These are phyloP conservation scores for Aleiodes testaceus DNA, from an alignment of 2,888 invertebrate genomes.

Conservation along the genomic window DNA sequence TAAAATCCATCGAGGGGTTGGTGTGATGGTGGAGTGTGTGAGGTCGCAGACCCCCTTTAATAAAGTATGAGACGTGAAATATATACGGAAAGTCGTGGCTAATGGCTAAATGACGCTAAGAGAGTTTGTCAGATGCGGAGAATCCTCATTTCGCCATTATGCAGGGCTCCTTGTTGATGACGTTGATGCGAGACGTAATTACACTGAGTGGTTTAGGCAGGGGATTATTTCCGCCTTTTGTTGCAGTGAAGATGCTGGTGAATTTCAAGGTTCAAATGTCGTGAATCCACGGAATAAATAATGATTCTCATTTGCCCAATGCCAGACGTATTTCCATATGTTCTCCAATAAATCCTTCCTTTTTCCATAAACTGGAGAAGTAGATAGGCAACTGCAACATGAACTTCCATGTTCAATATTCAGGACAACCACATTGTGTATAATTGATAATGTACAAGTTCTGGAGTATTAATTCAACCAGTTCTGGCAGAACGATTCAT, in stretches of 20 bases:
- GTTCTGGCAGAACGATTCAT: conserved; percentile 18
- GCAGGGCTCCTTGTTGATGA: background rate
- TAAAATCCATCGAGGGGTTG: conserved; percentile 38
- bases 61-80: conserved; percentile 50
- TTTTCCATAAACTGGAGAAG: too few species aligned
- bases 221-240: background rate
- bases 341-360: too few species aligned
- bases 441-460: conserved; percentile 28
- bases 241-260: background rate
- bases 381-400: too few species aligned
- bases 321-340: too few species aligned
- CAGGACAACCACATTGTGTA: conserved; percentile 1
- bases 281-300: too few species aligned
- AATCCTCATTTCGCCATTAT: conserved; percentile 10
- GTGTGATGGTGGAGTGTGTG: conserved; percentile 24
- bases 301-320: too few species aligned
- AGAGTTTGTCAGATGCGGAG: conserved; percentile 9
- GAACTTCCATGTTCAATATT: background rate
- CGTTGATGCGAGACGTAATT: conserved; percentile 39
- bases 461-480: conserved; percentile 26
- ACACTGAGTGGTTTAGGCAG: conserved; percentile 41
- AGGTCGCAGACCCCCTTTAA: conserved; percentile 47
- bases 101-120: conserved; percentile 30
- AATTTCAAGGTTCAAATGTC: background rate
- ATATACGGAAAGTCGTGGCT: conserved; percentile 40